Conservation (phyloP, 2,113 vertebrate species). For the Sinosuthora webbiana region DNA sequence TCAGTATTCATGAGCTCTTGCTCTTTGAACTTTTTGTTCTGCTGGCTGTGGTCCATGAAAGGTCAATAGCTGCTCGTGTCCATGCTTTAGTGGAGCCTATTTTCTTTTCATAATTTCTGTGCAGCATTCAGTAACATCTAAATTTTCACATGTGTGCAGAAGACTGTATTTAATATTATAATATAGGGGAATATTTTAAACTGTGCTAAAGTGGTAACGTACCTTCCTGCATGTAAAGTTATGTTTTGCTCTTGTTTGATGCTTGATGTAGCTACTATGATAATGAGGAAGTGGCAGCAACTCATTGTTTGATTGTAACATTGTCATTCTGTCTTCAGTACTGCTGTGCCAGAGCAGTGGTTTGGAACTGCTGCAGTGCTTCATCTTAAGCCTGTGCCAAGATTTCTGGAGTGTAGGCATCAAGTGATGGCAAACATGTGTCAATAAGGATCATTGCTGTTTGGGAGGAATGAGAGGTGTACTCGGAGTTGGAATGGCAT, state of each 20-base stretch:
- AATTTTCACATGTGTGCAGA: not conserved
- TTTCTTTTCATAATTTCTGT: not conserved
- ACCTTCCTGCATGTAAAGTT: not conserved
- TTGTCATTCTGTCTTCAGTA: not conserved
- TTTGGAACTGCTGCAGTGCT: not conserved
- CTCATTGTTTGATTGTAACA: not conserved
- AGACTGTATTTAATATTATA: too few relatives aligned
- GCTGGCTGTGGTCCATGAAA: not conserved
- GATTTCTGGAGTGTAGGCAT: not conserved
- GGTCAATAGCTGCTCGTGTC: not conserved
- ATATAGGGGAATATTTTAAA: not conserved
- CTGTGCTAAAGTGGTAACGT: accelerated
- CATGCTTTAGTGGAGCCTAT: not conserved
- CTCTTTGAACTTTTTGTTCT: not conserved
- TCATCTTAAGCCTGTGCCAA: not conserved
- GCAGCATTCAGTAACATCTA: not conserved
- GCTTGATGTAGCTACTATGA: not conserved
- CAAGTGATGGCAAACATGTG: not conserved
- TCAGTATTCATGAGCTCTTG: not conserved
- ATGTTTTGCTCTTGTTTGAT: not conserved
- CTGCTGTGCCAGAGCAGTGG: not conserved
- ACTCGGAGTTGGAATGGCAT: not conserved
- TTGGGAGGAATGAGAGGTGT: not conserved
- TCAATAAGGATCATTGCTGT: not conserved
- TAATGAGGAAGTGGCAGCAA: not conserved